Conservation (phyloP, 2,113 vertebrate genomes). For the Canis aureus region DNA sequence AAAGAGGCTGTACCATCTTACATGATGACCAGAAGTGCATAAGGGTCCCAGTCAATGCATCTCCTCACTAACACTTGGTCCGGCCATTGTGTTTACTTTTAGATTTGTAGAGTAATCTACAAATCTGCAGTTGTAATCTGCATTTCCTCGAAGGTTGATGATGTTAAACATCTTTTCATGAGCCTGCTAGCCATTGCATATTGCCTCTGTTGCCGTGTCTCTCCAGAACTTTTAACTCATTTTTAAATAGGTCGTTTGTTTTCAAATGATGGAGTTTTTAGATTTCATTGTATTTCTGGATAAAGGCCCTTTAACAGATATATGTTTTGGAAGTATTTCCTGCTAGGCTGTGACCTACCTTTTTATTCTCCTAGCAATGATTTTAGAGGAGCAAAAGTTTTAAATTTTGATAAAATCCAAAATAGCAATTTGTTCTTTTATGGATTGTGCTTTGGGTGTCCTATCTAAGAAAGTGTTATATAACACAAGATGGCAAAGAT, state of each 20-base stretch:
- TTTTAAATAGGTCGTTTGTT: neutral
- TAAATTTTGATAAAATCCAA: neutral
- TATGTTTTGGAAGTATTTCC: neutral
- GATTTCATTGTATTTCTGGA: neutral
- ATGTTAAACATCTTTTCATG: neutral
- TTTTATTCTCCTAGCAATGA: neutral
- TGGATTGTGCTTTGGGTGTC: neutral
- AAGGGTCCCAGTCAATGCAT: neutral
- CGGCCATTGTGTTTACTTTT: neutral
- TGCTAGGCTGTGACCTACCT: neutral
- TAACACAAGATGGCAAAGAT: neutral
- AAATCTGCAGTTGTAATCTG: neutral
- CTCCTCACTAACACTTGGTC: neutral
- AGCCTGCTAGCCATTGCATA: neutral
- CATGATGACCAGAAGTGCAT: neutral
- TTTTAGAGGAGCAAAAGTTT: neutral
- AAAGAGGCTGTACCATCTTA: neutral
- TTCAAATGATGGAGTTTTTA: neutral
- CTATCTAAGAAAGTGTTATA: neutral
- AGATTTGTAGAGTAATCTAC: neutral
- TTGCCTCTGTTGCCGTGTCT: neutral
- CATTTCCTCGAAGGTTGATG: neutral
- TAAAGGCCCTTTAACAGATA: neutral
- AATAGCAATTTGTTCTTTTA: neutral
- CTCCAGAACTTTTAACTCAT: neutral